Base-by-base conservation (phyloP, 2,797 vertebrate genomes). In the Oreortyx pictus region DNA sequence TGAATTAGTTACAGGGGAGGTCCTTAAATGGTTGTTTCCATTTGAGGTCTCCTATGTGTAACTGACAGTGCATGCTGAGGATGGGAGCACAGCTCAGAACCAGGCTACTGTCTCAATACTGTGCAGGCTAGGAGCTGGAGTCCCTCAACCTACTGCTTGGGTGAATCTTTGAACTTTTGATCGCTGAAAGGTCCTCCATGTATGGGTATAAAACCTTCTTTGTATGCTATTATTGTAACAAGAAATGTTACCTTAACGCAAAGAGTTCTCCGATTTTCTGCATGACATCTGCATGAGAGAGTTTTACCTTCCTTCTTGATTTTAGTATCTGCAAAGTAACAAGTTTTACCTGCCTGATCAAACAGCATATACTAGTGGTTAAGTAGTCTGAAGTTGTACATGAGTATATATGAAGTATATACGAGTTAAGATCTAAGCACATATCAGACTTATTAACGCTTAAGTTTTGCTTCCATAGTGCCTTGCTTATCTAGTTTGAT, bases 201-300 rank as follows among this genome's bases (percentile, higher is more conserved):
- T 33, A 64, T 23, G 54, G 41, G 64, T 65, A 41, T 57, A 71
- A 84, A 86, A 46, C 23, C 10, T 39, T 24, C 83, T 89, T 50
- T 16, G 1, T 82, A n/a, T 56, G 73, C 81, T 61, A 39, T 2
- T 25, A 22, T 73, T 37, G 35, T 76, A 91, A 84, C 67, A 77
- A 54, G 52, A 47, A 74, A 90, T 37, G 2, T 96, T 98, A 99
- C 99, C 99, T 98, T 84, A 99, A 95, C 7, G 98, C 97, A 54
- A 99, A 99, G 60, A 99, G 98, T 96, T 99, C 99, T 88, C 99
- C 99, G 46, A 99, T 99, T 97, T 99, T 99, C 98, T 99, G 98
- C 99, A 99, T 99, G 23, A 99, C 99, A 93, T 99, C 99, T 92
- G 98, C 98, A 61, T 99, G 98, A 71, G 99, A 99, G 41, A 99